A percentile compares a stretch with the other conserved stretches of the same genome.
phyloP scores from a whole-genome alignment of 1,140 invertebrate species.

The Brachionus rubens region DNA sequence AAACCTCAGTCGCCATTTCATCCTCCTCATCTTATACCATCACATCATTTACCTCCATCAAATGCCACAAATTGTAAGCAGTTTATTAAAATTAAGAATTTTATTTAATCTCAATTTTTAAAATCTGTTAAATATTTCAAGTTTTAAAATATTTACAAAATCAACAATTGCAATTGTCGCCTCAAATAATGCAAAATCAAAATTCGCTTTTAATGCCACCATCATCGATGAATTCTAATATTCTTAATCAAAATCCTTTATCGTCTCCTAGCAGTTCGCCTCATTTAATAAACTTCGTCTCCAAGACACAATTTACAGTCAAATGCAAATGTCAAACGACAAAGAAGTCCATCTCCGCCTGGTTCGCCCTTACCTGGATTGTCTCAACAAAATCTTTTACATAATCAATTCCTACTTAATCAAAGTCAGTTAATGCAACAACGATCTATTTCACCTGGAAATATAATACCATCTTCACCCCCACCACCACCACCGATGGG shows the following conservation, averaged over 20 bases:
- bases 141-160: background rate
- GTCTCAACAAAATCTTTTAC: background rate
- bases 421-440: constrained; percentile 28
- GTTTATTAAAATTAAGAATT: too few species aligned
- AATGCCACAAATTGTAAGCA: background rate
- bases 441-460: background rate
- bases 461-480: constrained; percentile 1
- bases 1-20: background rate
- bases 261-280: background rate
- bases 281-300: background rate
- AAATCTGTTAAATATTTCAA: too few species aligned
- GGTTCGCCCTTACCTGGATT: background rate
- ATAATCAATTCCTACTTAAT: constrained; percentile 17
- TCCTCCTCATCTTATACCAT: background rate
- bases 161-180: background rate
- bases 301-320: constrained; percentile 2
- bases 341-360: constrained; percentile 21
- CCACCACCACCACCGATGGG: background rate
- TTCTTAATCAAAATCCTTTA: background rate
- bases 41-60: background rate
- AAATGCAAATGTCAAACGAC: background rate
- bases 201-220: background rate
- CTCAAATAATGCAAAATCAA: background rate
- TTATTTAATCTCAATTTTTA: too few species aligned
- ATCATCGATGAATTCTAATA: background rate